phyloP scores from a whole-genome alignment of 2,888 invertebrate genomes.

The Brachylomia viminalis region DNA sequence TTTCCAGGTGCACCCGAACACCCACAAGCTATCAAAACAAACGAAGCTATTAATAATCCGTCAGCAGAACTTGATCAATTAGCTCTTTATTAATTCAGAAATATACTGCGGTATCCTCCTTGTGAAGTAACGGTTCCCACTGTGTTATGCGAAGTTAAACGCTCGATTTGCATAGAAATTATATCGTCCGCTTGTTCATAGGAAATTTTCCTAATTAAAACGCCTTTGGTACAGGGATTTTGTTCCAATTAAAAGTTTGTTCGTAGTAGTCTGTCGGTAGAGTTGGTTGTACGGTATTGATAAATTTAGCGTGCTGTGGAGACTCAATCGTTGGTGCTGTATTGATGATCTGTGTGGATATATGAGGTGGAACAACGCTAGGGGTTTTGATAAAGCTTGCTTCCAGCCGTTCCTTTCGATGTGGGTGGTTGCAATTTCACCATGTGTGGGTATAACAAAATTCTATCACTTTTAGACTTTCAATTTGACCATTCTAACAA shows the following conservation, averaged over 20 bases:
- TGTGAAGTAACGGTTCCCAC: slow-evolving; percentile 69
- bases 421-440: not conserved
- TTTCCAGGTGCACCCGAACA: slow-evolving; percentile 2
- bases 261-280: slow-evolving; percentile 64
- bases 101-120: slow-evolving; percentile 71
- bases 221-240: slow-evolving; percentile 88
- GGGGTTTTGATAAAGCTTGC: not conserved
- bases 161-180: slow-evolving; percentile 90
- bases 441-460: not conserved
- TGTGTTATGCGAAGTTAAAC: slow-evolving; percentile 87
- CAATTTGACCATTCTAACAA: not conserved
- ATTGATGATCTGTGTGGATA: slow-evolving; percentile 13
- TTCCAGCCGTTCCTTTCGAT: too few species aligned
- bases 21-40: slow-evolving; percentile 37
- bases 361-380: too few species aligned
- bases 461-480: not conserved
- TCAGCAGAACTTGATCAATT: slow-evolving; percentile 71
- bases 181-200: slow-evolving; percentile 89
- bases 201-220: slow-evolving; percentile 90
- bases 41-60: slow-evolving; percentile 58
- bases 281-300: slow-evolving; percentile 77
- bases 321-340: slow-evolving; percentile 28
- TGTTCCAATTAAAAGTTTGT: slow-evolving; percentile 89
- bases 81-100: slow-evolving; percentile 78
- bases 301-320: slow-evolving; percentile 68